A percentile compares a stretch with the other conserved stretches of the same genome.
Conservation (phyloP, 1,140 invertebrate genomes). For the Apocrypta bakeri region DNA sequence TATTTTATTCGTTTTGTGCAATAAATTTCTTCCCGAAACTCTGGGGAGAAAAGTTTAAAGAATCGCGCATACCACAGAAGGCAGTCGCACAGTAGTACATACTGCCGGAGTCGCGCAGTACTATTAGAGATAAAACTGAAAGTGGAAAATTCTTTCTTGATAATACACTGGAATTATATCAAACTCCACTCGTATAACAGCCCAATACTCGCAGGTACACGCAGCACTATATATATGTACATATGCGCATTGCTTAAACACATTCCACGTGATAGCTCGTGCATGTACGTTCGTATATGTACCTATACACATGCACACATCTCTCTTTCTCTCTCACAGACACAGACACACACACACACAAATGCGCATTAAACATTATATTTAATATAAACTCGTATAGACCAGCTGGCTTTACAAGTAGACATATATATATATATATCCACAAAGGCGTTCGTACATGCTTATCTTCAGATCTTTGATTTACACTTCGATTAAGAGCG, state of each 20-base stretch:
- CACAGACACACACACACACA: not conserved
- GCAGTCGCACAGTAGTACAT: too few species aligned
- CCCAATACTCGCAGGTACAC: not conserved
- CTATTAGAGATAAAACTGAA: not conserved
- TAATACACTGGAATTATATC: not conserved
- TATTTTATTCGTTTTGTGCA: too few species aligned
- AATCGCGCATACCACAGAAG: not conserved
- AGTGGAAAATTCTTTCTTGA: not conserved
- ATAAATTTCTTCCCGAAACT: too few species aligned
- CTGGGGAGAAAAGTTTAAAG: not conserved
- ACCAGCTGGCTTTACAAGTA: not conserved
- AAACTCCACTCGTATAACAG: not conserved
- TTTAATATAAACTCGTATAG: not conserved
- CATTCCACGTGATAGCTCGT: too few species aligned
- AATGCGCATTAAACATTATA: not conserved
- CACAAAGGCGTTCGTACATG: not conserved
- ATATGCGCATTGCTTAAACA: too few species aligned
- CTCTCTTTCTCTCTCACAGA: too few species aligned
- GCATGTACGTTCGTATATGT: too few species aligned
- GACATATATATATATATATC: not conserved
- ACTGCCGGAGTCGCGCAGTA: too few species aligned
- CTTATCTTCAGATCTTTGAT: slow-evolving; percentile 32
- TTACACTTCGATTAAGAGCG: slow-evolving; percentile 34
- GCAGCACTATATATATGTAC: too few species aligned
- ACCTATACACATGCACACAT: too few species aligned